Percentiles rank a stretch among this genome's conserved stretches.
These are phyloP conservation scores for Metopia argyrocephala DNA, from an alignment of 2,888 invertebrate genomes.

Conservation along the genomic window DNA sequence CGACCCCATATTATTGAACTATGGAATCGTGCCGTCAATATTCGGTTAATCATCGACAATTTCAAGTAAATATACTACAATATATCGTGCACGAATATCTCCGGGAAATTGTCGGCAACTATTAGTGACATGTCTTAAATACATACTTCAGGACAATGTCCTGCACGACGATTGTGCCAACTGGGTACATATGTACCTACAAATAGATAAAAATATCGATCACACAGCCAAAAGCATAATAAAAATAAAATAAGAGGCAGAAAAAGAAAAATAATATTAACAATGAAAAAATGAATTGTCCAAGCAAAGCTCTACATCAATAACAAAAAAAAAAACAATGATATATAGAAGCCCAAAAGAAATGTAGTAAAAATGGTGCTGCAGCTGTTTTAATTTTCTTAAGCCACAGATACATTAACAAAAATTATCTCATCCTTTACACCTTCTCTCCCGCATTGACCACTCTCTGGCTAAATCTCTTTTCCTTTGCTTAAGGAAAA, in stretches of 20 bases:
- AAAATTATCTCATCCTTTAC: background rate
- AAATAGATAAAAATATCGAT: slow-evolving; percentile 64
- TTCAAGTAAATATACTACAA: no score
- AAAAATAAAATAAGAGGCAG: background rate
- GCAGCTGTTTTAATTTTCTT: slow-evolving; percentile 58
- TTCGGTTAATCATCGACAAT: no score
- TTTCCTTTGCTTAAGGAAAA: background rate
- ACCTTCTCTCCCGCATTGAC: background rate
- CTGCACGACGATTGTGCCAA: no score
- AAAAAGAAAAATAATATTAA: background rate
- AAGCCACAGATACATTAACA: background rate
- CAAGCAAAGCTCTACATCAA: slow-evolving; percentile 22
- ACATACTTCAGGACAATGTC: no score
- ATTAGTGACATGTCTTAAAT: no score
- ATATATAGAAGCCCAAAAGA: background rate
- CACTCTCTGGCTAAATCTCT: background rate
- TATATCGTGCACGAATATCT: no score
- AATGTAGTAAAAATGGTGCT: slow-evolving; percentile 39
- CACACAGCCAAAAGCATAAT: slow-evolving; percentile 50
- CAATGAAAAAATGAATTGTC: background rate
- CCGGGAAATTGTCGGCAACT: no score
- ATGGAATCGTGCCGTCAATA: no score
- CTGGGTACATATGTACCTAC: no score
- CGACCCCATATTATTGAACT: no score
- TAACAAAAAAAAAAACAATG: slow-evolving; percentile 22